Base-by-base conservation (phyloP, 2,113 vertebrate species). In the Fulica atra region DNA sequence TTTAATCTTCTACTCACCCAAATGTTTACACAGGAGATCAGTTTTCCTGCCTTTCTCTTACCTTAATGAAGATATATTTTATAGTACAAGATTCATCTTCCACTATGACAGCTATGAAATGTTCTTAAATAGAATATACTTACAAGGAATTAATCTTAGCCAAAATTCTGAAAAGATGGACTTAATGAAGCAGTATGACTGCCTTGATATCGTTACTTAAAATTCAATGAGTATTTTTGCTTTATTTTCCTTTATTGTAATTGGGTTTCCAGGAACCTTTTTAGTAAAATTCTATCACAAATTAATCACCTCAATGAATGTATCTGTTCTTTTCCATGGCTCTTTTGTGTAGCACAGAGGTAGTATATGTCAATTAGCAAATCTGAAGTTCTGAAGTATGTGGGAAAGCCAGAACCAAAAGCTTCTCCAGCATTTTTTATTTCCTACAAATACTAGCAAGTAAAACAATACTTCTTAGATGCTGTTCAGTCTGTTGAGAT, bases 111-210 rank as follows among this genome's bases (percentile, higher is more conserved):
- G n/a, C 65, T 80, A 21, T 80, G 64, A 73, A 48, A 94, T 46
- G 42, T 88, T 82, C 74, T 88, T 93, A 88, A 96, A 59, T 44
- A 71, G 88, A 89, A 84, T 91, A 91, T 63, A 65, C 36, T 44
- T 64, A 46, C 53, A 56, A 81, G 9, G 80, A 97, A 86, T 84
- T 66, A 93, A 97, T 96, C 64, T 96, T 88, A 88, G 91, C 80
- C 69, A 92, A 65, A 83, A 85, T 76, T 40, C 18, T 92, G 68
- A 85, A 71, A 44, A 85, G 44, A 87, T 38, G 44, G 66, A 64
- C 44, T 81, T 70, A 79, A 81, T 69, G 56, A 93, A 85, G 54
- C 92, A 86, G 86, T 85, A 81, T 88, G 38, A 68, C 40, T 84
- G 81, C 71, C 79, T 79, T 53, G 82, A 95, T 95, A 78, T 64